Evolutionary conservation across 2,113 vertebrate genomes (phyloP).

Genomic region (Paradoxurus hermaphroditus): DNA sequence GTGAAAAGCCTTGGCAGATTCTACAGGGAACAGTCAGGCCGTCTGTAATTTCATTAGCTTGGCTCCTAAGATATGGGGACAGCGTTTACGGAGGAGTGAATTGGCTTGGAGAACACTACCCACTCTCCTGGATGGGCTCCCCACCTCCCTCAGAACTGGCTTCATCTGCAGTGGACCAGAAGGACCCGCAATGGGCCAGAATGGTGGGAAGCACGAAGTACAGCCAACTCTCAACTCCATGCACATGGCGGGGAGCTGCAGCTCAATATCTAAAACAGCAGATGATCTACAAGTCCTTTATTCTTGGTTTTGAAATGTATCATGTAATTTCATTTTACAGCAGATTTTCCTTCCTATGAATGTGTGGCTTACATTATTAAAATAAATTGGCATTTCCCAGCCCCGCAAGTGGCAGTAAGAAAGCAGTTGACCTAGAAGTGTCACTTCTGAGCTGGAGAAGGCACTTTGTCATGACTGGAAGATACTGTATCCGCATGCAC

Average conservation of each 20-base stretch:
- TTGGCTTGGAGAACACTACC: neutral
- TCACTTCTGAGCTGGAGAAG: neutral
- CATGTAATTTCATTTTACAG: conserved; percentile 56
- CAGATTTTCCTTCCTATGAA: conserved; percentile 48
- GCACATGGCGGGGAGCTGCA: neutral
- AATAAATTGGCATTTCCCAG: conserved; percentile 66
- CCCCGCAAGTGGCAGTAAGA: neutral
- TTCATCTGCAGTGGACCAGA: conserved; percentile 53
- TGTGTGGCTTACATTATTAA: conserved; percentile 56
- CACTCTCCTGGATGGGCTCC: neutral
- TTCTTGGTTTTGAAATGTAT: conserved; percentile 54
- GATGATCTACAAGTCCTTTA: conserved; percentile 54
- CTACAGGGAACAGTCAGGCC: neutral
- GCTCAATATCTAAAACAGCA: conserved; percentile 55
- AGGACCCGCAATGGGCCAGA: neutral
- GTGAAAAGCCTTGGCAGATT: neutral
- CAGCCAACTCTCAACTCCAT: conserved; percentile 25
- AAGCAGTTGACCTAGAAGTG: conserved; percentile 9
- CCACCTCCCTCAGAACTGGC: neutral
- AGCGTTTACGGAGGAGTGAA: neutral
- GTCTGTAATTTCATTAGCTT: neutral
- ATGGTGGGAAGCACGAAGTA: conserved; percentile 41
- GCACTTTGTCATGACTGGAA: neutral
- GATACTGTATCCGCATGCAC: neutral
- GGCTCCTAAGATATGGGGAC: neutral